Conservation (phyloP, 2,113 vertebrate genomes). For the Seriola aureovittata region DNA sequence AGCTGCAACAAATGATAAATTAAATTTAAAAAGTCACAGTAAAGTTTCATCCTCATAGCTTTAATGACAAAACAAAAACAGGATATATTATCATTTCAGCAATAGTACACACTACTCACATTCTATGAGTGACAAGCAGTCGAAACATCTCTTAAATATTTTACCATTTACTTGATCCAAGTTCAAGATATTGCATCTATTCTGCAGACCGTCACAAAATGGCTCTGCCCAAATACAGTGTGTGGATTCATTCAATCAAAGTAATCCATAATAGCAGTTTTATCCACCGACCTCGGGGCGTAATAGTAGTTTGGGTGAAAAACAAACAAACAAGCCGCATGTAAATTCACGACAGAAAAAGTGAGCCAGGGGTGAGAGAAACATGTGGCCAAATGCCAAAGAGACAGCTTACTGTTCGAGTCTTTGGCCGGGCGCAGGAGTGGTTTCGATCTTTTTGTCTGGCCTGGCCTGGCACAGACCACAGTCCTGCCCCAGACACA, state of each 20-base stretch:
- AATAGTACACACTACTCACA: neutral
- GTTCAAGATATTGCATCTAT: neutral
- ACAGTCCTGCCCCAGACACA: slow-evolving; percentile 80
- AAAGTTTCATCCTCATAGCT: neutral
- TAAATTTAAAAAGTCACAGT: neutral
- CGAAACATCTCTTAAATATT: neutral
- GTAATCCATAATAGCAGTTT: slow-evolving; percentile 11
- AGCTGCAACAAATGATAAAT: slow-evolving; percentile 5
- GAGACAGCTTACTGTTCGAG: slow-evolving; percentile 80
- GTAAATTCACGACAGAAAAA: slow-evolving; percentile 59
- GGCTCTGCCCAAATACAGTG: neutral
- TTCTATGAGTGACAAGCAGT: neutral
- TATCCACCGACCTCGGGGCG: slow-evolving; percentile 33
- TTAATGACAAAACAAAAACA: neutral
- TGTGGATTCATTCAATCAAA: slow-evolving; percentile 44
- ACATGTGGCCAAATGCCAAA: slow-evolving; percentile 80
- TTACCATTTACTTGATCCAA: neutral
- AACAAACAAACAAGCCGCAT: slow-evolving; percentile 76
- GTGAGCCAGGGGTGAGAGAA: slow-evolving; percentile 50
- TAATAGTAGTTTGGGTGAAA: slow-evolving; percentile 64
- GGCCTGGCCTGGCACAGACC: slow-evolving; percentile 80
- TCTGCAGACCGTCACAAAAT: slow-evolving; percentile 16
- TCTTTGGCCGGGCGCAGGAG: slow-evolving; percentile 80
- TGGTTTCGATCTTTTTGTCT: slow-evolving; percentile 82
- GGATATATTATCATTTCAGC: neutral